Conservation (phyloP, 1,140 invertebrate species). For the Drosophila arizonae region DNA sequence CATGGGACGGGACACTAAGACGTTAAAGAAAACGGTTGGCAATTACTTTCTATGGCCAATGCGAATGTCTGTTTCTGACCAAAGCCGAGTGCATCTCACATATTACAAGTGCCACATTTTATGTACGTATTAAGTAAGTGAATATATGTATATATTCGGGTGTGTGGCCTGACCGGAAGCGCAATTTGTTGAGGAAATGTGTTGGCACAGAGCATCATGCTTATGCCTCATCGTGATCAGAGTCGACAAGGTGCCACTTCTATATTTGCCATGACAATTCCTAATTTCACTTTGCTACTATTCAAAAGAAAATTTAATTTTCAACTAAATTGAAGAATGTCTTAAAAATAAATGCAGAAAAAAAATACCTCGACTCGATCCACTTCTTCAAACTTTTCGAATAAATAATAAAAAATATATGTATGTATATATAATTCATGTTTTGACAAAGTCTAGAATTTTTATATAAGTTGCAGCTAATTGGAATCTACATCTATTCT, state of each 20-base stretch:
- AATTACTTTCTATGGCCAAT: constrained; percentile 19
- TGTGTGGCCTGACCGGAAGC: constrained; percentile 45
- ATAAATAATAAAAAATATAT: too few relatives aligned
- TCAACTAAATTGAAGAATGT: too few relatives aligned
- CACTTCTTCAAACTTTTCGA: too few relatives aligned
- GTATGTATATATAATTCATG: too few relatives aligned
- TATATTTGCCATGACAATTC: too few relatives aligned
- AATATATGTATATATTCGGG: not conserved
- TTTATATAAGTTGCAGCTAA: too few relatives aligned
- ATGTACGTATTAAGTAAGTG: not conserved
- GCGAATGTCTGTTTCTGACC: constrained; percentile 8
- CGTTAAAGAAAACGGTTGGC: constrained; percentile 18
- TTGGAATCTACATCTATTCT: too few relatives aligned
- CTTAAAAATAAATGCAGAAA: too few relatives aligned
- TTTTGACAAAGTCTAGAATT: too few relatives aligned
- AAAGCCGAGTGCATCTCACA: constrained; percentile 10
- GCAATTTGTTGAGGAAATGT: constrained; percentile 64
- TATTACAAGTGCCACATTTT: constrained; percentile 14
- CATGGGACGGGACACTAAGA: constrained; percentile 16
- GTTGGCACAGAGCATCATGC: constrained; percentile 25
- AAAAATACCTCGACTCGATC: too few relatives aligned
- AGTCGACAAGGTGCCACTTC: not conserved
- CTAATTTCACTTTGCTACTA: too few relatives aligned
- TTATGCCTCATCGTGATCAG: not conserved
- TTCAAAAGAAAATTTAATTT: too few relatives aligned